Evolutionary conservation across 1,140 invertebrate genomes (phyloP), one percentile per base, ranked within the genome.

Genomic region (Drosophila sp.): DNA sequence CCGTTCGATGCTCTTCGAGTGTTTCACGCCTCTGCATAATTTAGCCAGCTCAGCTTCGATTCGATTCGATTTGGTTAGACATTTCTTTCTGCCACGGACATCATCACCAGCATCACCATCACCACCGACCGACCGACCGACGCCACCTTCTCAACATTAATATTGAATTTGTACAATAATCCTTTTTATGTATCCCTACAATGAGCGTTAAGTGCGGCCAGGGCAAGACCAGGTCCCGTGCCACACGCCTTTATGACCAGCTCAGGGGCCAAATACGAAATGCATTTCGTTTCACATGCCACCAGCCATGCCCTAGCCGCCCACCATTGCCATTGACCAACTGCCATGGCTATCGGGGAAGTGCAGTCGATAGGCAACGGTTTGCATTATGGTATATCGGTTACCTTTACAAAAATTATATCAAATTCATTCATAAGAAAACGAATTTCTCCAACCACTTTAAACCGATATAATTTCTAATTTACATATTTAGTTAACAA

Each of bases 141-240:
- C 32, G n/a, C 38, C 25, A 29, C 69, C 50, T 62, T 66, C 32
- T 60, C 41, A 60, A 72, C 83, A 89, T 87, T 87, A 87, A 86
- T 87, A 86, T 86, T 86, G 83, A 87, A 86, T 86, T 83, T 86
- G 79, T 80, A 87, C 80, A 87, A 83, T 89, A 87, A 87, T 87
- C 79, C 84, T 89, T 87, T 87, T 87, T 89, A 87, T 87, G 84
- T 76, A 72, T 68, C 76, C 58, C 76, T 68, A 80, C 83, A 89
- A 89, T 87, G 83, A 89, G 72, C 72, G 70, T 76, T 87, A 89
- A 87, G 83, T 87, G 83, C 56, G 54, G 40, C 50, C 35, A 38
- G 30, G 54, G 41, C 30, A 62, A 17, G 47, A 62, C 63, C 23
- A 50, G 44, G 11, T 27, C 44, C 27, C 82, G 76, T 87, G 83